Percentiles rank a stretch among this genome's conserved stretches.
phyloP scores from a whole-genome alignment of 2,888 invertebrate genomes.

The Limnephilus rhombicus region DNA sequence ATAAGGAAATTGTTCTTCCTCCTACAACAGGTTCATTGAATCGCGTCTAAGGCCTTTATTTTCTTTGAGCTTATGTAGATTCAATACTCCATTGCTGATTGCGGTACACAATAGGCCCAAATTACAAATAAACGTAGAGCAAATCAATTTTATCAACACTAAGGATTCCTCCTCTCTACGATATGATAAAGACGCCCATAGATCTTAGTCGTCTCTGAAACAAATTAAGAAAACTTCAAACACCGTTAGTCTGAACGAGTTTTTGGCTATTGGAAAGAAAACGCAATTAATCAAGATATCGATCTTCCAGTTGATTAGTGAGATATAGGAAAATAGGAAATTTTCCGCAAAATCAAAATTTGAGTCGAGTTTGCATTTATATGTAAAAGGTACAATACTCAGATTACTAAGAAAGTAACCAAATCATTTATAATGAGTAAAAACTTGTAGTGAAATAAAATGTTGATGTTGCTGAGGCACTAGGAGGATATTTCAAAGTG shows the following conservation, averaged over 20 bases:
- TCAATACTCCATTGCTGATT: neutral
- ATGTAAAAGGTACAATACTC: too few relatives aligned
- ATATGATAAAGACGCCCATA: neutral
- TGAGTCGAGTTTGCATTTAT: too few relatives aligned
- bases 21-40: neutral
- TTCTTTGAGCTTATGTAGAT: neutral
- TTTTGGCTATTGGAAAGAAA: neutral
- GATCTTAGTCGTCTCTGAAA: neutral
- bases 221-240: neutral
- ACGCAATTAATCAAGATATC: neutral
- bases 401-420: too few relatives aligned
- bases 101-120: neutral
- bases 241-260: neutral
- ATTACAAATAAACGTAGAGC: neutral
- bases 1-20: neutral
- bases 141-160: neutral
- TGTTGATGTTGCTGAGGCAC: too few relatives aligned
- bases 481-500: too few relatives aligned
- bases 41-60: neutral
- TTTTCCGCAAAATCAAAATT: too few relatives aligned
- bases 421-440: too few relatives aligned
- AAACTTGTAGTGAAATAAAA: too few relatives aligned
- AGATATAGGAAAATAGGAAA: too few relatives aligned
- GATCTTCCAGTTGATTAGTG: too few relatives aligned
- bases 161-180: neutral